Percentiles rank a stretch among this genome's conserved stretches.
Conservation (phyloP, 2,797 vertebrate species). For the Callimico goeldii region DNA sequence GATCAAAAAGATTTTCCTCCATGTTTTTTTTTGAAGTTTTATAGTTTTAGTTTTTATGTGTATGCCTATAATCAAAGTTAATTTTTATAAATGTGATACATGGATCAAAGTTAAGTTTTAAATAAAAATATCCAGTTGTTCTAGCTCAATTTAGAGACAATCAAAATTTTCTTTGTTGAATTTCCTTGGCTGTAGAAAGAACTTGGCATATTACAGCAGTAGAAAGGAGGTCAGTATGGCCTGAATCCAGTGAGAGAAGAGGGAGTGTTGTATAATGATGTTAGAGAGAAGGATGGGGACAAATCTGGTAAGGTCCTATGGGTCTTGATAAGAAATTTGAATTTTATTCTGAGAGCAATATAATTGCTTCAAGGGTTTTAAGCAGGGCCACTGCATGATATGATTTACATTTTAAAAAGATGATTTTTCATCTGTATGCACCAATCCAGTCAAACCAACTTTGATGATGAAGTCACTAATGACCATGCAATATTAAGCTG, state of each 20-base stretch:
- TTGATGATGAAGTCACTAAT: background rate
- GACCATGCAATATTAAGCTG: background rate
- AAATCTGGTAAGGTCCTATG: background rate
- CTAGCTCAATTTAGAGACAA: background rate
- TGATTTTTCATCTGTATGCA: constrained; percentile 13
- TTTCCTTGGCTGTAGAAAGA: background rate
- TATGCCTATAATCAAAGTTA: background rate
- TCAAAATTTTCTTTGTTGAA: background rate
- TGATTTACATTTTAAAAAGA: constrained; percentile 19
- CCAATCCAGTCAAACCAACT: background rate
- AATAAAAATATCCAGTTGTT: background rate
- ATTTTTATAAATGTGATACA: background rate
- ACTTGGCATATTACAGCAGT: background rate
- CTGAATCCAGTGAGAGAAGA: background rate
- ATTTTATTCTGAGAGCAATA: constrained; percentile 30
- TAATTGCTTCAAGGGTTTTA: constrained; percentile 1
- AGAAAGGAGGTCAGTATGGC: background rate
- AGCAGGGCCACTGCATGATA: background rate
- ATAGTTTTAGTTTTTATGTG: background rate
- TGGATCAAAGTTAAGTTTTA: background rate
- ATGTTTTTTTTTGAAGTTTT: background rate
- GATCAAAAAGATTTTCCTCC: background rate
- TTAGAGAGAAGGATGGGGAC: background rate
- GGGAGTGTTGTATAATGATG: background rate
- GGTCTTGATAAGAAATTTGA: background rate